Base-by-base conservation (phyloP, 1,140 invertebrate species). In the Rhynchophorus ferrugineus region DNA sequence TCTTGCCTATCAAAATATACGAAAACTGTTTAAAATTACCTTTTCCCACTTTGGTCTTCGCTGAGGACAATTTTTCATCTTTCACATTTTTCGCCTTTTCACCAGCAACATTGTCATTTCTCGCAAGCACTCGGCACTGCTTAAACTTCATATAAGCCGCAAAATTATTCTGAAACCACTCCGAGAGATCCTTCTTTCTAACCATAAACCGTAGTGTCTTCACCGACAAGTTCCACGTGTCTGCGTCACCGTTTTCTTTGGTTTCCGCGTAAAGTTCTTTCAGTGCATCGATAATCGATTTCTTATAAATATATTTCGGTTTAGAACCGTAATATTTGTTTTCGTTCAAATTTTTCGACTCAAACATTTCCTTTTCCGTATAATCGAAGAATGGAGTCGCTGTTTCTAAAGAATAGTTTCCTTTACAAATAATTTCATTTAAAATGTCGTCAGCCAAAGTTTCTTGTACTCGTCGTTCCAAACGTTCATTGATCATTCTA, bases 301-400 rank as follows among this genome's bases (percentile, higher is more conserved):
- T 21, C 38, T 61, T 19, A 22, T 58, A 63, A 11, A 52, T 3
- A 44, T 58, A 61, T 36, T 61, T 57, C 6, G 55, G 44, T 14
- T 36, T 37, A 13, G 38, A 44, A 8, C 49, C 29, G 2, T 37
- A 36, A 8, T 18, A 3, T n/a, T 20, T 20, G 13, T 35, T 44
- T 39, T 58, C 46, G 8, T 46, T 39, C 8, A 57, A 45, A 49
- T 63, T 63, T 2, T 21, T 48, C 11, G 46, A 41, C 41, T 63
- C 59, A 43, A 63, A 63, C n/a, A 61, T 37, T 49, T 63, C 46
- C 47, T 50, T 45, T 52, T 63, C 57, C n/a, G 39, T 42, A 42
- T 36, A 59, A 34, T 22, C 20, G 34, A 44, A 63, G 34, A 29
- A 6, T 44, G 2, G 9, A 1, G 13, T 42, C 17, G 29, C 16